Evolutionary conservation across 2,888 invertebrate species (phyloP).

Genomic region (Aphidius colemani): DNA sequence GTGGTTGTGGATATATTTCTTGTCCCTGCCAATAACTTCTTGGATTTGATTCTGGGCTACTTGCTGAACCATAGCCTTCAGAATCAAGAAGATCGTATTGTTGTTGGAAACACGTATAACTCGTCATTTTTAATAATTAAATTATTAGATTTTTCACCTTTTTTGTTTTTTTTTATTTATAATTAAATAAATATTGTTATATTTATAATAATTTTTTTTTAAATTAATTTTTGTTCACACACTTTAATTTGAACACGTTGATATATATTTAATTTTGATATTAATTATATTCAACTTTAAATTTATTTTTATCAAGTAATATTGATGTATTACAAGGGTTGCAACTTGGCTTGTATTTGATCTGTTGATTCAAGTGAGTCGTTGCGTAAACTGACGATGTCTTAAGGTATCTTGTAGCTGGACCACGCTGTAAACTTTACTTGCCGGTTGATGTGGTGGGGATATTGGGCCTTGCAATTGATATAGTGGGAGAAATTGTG

Average conservation of each 20-base stretch:
- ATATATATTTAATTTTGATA: too few relatives aligned
- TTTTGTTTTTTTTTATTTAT: background rate
- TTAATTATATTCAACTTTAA: too few relatives aligned
- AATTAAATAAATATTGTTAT: background rate
- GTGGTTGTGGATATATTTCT: constrained; percentile 51
- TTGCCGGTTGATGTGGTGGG: constrained; percentile 39
- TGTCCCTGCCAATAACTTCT: constrained; percentile 38
- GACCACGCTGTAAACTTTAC: constrained; percentile 56
- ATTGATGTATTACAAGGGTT: background rate
- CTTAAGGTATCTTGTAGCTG: constrained; percentile 55
- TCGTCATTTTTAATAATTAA: constrained; percentile 34
- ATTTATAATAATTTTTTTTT: too few relatives aligned
- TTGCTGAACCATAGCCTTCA: constrained; percentile 55
- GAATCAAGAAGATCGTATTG: constrained; percentile 53
- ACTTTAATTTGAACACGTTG: too few relatives aligned
- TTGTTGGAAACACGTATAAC: constrained; percentile 42
- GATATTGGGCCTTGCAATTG: constrained; percentile 34
- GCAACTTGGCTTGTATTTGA: background rate
- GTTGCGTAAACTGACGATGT: constrained; percentile 55
- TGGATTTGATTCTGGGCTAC: constrained; percentile 54
- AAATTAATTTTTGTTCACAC: too few relatives aligned
- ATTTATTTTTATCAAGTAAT: too few relatives aligned
- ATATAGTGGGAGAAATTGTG: constrained; percentile 44
- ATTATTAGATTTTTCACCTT: background rate
- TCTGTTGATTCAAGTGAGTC: constrained; percentile 47